Conservation (phyloP, 2,113 vertebrate genomes). For the Tachysurus fulvidraco region DNA sequence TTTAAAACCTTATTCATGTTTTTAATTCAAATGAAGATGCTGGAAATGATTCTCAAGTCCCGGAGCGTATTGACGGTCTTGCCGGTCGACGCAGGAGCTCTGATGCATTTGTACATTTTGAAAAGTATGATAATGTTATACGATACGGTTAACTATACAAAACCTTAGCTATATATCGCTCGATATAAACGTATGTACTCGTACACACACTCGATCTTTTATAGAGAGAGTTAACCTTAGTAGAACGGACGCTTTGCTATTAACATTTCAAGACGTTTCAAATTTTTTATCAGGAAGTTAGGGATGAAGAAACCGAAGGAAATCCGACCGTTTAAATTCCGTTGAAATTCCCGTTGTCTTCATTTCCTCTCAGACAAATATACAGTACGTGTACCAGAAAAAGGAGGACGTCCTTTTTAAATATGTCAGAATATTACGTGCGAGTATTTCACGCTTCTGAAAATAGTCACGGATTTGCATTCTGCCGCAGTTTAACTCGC, state of each 20-base stretch:
- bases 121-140: background rate
- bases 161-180: background rate
- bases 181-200: background rate
- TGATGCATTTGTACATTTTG: background rate
- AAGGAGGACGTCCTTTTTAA: constrained; percentile 21
- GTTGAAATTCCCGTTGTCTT: no score
- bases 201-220: no score
- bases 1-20: background rate
- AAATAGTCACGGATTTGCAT: constrained; percentile 36
- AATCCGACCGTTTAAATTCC: constrained; percentile 1
- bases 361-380: background rate
- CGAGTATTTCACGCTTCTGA: constrained; percentile 7
- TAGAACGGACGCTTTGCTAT: background rate
- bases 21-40: background rate
- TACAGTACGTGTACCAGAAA: background rate
- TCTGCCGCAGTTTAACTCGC: constrained; percentile 7
- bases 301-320: background rate
- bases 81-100: background rate
- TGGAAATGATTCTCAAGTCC: background rate
- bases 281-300: background rate
- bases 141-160: background rate
- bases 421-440: constrained; percentile 22
- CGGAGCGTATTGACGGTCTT: background rate
- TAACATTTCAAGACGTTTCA: background rate
- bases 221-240: no score